Conservation (phyloP, 1,140 invertebrate species). For the Papilio polyxenes region DNA sequence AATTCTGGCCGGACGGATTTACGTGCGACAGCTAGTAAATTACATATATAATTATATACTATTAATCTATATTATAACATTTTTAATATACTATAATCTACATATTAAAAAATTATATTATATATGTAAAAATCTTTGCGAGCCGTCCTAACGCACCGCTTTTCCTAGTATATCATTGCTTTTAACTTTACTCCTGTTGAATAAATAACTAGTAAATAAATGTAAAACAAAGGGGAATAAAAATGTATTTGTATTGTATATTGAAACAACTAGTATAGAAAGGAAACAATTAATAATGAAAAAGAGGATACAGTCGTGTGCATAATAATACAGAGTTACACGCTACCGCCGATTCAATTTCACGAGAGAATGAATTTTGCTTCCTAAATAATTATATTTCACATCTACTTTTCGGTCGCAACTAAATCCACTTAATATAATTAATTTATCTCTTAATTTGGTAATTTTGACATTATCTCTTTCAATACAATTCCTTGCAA, state of each 20-base stretch:
- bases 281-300: background rate
- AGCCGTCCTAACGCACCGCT: no score
- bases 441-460: background rate
- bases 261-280: background rate
- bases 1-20: no score
- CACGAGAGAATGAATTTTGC: slow-evolving; percentile 17
- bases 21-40: no score
- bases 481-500: background rate
- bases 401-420: slow-evolving; percentile 1
- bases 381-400: slow-evolving; percentile 2
- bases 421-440: background rate
- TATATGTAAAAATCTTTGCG: no score
- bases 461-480: background rate
- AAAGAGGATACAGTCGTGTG: background rate
- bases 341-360: background rate
- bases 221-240: no score
- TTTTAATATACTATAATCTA: no score
- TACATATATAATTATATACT: no score
- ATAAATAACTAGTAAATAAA: background rate
- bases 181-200: background rate
- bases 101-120: no score
- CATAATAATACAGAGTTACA: background rate
- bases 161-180: no score
- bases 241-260: background rate
- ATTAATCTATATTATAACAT: no score